phyloP scores from a whole-genome alignment of 2,888 invertebrate species.

The Ligdia adustata region DNA sequence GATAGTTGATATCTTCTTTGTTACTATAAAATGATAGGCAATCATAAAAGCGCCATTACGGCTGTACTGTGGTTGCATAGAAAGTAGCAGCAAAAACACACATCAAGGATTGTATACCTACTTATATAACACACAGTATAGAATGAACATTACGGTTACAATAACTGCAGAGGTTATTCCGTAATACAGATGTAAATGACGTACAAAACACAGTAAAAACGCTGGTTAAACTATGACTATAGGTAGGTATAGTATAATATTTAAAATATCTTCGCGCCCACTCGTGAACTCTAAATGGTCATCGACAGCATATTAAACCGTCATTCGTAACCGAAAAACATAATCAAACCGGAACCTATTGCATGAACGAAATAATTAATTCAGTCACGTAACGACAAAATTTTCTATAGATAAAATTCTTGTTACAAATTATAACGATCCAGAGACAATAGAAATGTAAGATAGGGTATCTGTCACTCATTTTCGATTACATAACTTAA shows the following conservation, averaged over 20 bases:
- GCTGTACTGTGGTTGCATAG: neutral
- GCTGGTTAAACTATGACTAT: constrained; percentile 1
- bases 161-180: neutral
- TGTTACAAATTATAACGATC: constrained; percentile 23
- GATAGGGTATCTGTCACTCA: constrained; percentile 9
- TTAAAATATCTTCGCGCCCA: no score
- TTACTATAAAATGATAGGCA: neutral
- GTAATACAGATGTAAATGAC: neutral
- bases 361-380: constrained; percentile 62
- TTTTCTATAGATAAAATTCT: constrained; percentile 24
- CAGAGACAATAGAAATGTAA: constrained; percentile 35
- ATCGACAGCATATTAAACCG: constrained; percentile 31
- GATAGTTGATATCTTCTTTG: no score
- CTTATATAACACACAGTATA: constrained; percentile 1
- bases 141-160: neutral
- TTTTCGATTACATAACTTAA: constrained; percentile 22
- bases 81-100: neutral
- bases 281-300: constrained; percentile 19
- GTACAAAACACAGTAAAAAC: constrained; percentile 1
- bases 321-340: constrained; percentile 44
- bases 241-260: no score
- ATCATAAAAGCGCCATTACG: neutral
- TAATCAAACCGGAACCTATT: constrained; percentile 57
- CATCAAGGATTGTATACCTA: no score
- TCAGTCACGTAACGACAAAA: constrained; percentile 53